These are phyloP conservation scores for Diplodus puntazzo DNA, from an alignment of 2,797 vertebrate genomes.

Conservation along the genomic window DNA sequence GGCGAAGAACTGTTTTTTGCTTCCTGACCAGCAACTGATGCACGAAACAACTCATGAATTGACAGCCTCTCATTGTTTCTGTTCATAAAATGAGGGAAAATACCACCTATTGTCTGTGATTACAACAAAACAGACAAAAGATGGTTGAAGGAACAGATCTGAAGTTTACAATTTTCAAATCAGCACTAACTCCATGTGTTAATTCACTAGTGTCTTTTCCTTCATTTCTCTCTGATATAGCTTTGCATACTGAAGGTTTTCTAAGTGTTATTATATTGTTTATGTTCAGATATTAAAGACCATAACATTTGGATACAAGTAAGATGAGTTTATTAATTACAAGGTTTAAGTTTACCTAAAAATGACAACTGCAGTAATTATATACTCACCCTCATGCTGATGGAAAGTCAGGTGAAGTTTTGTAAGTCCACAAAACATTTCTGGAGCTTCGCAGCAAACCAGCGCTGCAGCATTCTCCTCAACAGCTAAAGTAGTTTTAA, in stretches of 20 bases:
- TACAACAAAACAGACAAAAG: constrained; percentile 1
- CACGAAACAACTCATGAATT: no score
- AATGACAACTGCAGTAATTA: no score
- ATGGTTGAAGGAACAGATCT: background rate
- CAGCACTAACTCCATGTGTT: background rate
- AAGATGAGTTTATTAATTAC: background rate
- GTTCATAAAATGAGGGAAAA: background rate
- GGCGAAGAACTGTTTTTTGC: background rate
- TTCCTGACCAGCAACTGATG: background rate
- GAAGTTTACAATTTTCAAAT: background rate
- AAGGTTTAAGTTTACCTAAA: no score
- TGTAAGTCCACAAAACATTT: no score
- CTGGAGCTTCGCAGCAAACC: no score
- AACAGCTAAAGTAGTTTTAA: no score
- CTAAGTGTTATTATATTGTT: background rate
- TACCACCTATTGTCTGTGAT: background rate
- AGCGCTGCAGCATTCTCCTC: no score
- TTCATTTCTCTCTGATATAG: background rate
- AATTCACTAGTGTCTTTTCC: background rate
- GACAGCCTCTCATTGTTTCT: background rate
- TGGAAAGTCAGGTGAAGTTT: no score
- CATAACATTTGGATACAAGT: background rate
- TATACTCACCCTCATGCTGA: no score
- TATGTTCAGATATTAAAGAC: background rate
- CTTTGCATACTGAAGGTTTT: background rate